Base-by-base conservation (phyloP, 2,888 invertebrate species). In the Tuta absoluta region DNA sequence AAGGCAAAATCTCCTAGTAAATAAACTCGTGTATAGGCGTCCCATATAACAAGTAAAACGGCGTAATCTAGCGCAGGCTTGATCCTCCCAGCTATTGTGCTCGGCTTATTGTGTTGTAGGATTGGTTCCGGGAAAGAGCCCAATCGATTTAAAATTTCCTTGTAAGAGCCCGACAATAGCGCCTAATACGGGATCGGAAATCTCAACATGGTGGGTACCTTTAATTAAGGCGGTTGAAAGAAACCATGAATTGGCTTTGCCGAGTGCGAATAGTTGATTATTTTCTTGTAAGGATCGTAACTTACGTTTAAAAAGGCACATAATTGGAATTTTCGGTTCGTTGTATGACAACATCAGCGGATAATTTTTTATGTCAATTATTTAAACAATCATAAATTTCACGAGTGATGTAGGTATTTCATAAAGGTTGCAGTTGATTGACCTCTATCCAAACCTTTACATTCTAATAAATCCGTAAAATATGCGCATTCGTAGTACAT, bases 71-170 rank as follows among this genome's bases (percentile, higher is more conserved):
- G 81, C 71, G 79, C 80, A 79, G 82, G 82, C 79, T 78, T 74
- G 85, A 83, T 86, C 82, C 72, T 66, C 68, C 73, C 76, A 82
- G 78, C 87, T 71, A 90, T 91, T 90, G 89, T 90, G 78, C 75
- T 75, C 78, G 76, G 77, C 81, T 83, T 82, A 91, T 91, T 91
- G 91, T 90, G 84, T 74, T 74, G 71, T 75, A 84, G 88, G 89
- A 89, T 89, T 89, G 88, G 86, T 87, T 90, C 85, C 84, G 80
- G 75, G 87, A 86, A 85, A 87, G 85, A 85, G 80, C 80, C 70
- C 86, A 89, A 89, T 89, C 86, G 90, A 91, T 91, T 91, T 90
- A 85, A 89, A 89, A 89, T 84, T 86, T 82, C 81, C 83, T 81
- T 82, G 81, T 85, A 88, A 84, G 85, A 85, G 81, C 74, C 80